These are phyloP conservation scores for Celastrina argiolus DNA, from an alignment of 2,888 invertebrate species.

Conservation along the genomic window DNA sequence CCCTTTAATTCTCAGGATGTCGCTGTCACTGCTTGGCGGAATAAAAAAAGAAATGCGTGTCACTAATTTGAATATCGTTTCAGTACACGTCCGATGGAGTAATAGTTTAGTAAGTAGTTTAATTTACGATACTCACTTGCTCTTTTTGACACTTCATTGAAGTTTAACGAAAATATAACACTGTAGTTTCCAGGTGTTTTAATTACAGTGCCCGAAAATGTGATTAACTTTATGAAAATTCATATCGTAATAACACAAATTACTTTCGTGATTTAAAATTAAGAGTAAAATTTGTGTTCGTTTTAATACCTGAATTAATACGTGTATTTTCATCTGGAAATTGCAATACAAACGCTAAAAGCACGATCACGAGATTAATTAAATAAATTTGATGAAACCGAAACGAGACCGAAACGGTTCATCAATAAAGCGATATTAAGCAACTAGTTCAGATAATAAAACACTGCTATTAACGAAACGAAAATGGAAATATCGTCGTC, in stretches of 20 bases:
- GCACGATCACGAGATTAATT: background rate
- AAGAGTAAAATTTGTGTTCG: background rate
- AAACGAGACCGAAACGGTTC: background rate
- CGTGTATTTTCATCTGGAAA: background rate
- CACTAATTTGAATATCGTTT: too few relatives aligned
- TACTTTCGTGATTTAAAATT: constrained; percentile 1
- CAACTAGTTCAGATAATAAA: background rate
- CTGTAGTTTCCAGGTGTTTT: background rate
- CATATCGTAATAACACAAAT: constrained; percentile 7
- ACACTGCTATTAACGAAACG: background rate
- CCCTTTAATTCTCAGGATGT: too few relatives aligned
- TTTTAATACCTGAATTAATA: background rate
- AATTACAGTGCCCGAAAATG: constrained; percentile 9
- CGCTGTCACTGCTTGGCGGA: too few relatives aligned
- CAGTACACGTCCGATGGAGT: too few relatives aligned
- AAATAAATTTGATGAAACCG: background rate
- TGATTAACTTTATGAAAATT: constrained; percentile 7
- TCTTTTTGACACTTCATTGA: background rate
- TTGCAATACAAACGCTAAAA: background rate
- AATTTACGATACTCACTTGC: background rate
- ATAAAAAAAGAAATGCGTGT: too few relatives aligned
- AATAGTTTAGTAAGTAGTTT: too few relatives aligned
- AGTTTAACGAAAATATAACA: constrained; percentile 7
- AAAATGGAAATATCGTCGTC: background rate
- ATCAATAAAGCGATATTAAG: background rate